Evolutionary conservation across 2,797 vertebrate genomes (phyloP).

Genomic region (Propithecus perrieri): DNA sequence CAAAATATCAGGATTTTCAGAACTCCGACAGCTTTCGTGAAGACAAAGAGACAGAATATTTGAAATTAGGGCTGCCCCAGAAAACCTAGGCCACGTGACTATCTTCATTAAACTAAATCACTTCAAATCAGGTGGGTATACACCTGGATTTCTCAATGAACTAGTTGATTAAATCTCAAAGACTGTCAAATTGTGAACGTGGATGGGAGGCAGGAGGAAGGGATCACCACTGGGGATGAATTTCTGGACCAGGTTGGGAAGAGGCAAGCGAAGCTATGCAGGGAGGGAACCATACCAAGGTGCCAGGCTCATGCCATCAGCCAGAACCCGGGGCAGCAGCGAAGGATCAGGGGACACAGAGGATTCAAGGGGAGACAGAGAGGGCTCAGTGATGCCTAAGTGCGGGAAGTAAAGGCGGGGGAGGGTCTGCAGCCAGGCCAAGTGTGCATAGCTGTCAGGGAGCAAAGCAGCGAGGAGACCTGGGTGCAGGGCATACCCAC

Average conservation of each 20-base stretch:
- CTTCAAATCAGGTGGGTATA: constrained; percentile 80
- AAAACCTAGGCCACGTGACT: constrained; percentile 71
- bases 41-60: constrained; percentile 64
- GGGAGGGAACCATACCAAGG: background rate
- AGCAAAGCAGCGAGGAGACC: background rate
- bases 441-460: background rate
- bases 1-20: constrained; percentile 36
- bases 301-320: background rate
- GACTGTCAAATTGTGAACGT: constrained; percentile 67
- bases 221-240: background rate
- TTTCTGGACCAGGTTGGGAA: background rate
- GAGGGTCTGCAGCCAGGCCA: background rate
- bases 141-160: constrained; percentile 81
- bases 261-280: background rate
- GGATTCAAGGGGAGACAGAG: background rate
- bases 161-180: constrained; percentile 77
- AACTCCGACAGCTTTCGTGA: constrained; percentile 12
- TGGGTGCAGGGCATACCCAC: too few species aligned
- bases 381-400: background rate
- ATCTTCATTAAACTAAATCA: constrained; percentile 79
- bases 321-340: background rate
- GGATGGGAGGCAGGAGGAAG: background rate
- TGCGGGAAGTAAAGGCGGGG: background rate
- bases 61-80: constrained; percentile 79
- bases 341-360: background rate